Evolutionary conservation across 2,797 vertebrate genomes (phyloP).

Genomic region (Ibycter americanus): DNA sequence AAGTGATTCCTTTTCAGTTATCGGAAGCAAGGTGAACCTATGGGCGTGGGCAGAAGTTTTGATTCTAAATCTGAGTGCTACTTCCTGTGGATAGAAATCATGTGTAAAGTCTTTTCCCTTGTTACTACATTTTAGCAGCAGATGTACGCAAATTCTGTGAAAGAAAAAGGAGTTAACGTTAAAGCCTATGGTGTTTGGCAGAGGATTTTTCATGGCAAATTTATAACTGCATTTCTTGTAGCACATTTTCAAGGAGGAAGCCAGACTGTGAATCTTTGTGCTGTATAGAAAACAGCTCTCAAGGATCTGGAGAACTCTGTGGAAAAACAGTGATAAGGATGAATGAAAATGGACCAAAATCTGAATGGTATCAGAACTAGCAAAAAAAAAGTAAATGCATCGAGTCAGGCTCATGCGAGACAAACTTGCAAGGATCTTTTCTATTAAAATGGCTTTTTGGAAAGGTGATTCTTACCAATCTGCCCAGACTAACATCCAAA

Average conservation of each 20-base stretch:
- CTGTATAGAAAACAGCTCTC: not conserved
- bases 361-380: not conserved
- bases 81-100: not conserved
- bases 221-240: not conserved
- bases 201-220: not conserved
- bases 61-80: not conserved
- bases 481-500: not conserved
- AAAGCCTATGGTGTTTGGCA: not conserved
- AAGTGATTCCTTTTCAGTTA: not conserved
- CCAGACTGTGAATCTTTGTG: not conserved
- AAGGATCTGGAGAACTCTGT: not conserved
- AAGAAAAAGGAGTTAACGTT: not conserved
- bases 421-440: not conserved
- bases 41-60: not conserved
- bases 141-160: not conserved
- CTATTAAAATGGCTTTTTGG: not conserved
- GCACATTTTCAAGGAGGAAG: not conserved
- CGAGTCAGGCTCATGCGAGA: not conserved
- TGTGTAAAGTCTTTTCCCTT: not conserved
- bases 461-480: not conserved
- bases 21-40: not conserved
- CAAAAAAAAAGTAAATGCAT: not conserved
- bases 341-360: not conserved
- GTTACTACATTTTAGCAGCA: not conserved
- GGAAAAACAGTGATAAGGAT: not conserved